Evolutionary conservation across 2,888 invertebrate genomes (phyloP).

Genomic region (Sphaerophoria taeniata): DNA sequence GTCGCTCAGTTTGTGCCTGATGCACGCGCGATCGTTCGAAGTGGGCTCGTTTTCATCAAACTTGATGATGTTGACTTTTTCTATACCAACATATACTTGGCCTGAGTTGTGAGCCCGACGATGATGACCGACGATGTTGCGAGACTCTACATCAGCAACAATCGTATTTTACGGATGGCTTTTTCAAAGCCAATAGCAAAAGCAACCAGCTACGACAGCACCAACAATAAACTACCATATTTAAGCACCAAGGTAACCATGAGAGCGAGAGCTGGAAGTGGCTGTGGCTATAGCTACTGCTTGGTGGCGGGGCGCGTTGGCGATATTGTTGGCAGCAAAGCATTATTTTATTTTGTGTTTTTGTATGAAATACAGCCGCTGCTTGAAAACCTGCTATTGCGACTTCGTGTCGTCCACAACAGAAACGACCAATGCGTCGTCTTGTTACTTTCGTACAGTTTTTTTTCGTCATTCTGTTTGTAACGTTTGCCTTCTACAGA

Average conservation of each 20-base stretch:
- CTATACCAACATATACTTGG: constrained; percentile 16
- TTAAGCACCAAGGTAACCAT: constrained; percentile 69
- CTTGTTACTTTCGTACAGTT: constrained; percentile 33
- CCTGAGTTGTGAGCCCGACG: constrained; percentile 9
- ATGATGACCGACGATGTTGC: constrained; percentile 31
- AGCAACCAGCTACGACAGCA: constrained; percentile 33
- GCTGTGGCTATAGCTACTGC: constrained; percentile 15
- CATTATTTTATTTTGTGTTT: constrained; percentile 19
- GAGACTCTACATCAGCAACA: constrained; percentile 41
- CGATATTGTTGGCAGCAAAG: constrained; percentile 37
- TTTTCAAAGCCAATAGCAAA: constrained; percentile 63
- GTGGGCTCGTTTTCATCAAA: constrained; percentile 68
- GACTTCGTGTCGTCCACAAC: constrained; percentile 44
- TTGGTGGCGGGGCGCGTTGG: constrained; percentile 54
- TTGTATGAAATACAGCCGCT: constrained; percentile 46
- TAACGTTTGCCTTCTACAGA: constrained; percentile 41
- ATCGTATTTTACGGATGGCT: constrained; percentile 65
- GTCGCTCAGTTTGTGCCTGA: constrained; percentile 25
- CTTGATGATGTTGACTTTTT: constrained; percentile 73
- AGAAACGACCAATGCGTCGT: constrained; percentile 20
- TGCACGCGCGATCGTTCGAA: constrained; percentile 50
- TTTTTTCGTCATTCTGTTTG: constrained; percentile 8
- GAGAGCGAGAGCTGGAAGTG: constrained; percentile 50
- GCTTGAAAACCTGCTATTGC: constrained; percentile 57
- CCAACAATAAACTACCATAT: constrained; percentile 53